A percentile compares a stretch with the other conserved stretches of the same genome.
phyloP scores from a whole-genome alignment of 2,113 vertebrate species.

The Plestiodon gilberti region DNA sequence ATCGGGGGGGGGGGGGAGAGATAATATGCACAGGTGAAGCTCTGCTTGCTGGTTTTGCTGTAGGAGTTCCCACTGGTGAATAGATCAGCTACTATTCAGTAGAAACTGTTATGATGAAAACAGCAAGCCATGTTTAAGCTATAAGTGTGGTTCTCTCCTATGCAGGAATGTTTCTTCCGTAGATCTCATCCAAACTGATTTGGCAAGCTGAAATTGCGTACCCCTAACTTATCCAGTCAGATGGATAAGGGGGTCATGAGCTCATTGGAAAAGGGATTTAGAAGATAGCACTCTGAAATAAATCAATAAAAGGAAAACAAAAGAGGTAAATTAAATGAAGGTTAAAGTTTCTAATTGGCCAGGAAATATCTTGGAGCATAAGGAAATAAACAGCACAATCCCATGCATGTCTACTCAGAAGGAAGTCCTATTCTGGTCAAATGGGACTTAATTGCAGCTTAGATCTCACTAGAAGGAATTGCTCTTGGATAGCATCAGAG shows the following conservation, averaged over 20 bases:
- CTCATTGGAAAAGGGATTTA: not conserved
- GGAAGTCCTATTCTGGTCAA: too few species aligned
- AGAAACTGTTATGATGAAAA: not conserved
- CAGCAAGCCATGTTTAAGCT: not conserved
- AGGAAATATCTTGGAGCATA: not conserved
- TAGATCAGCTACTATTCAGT: not conserved
- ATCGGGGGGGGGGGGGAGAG: fast-evolving
- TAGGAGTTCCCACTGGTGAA: not conserved
- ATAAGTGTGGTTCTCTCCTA: not conserved
- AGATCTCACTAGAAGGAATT: not conserved
- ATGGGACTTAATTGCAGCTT: too few species aligned
- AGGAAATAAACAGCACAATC: not conserved
- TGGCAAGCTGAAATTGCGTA: not conserved
- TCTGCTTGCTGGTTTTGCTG: not conserved
- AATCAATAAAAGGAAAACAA: not conserved
- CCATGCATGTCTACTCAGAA: too few species aligned
- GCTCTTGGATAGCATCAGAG: not conserved
- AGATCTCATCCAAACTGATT: not conserved
- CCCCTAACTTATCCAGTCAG: not conserved
- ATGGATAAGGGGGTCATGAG: not conserved
- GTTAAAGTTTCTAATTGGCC: not conserved
- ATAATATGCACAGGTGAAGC: not conserved
- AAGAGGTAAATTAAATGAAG: not conserved
- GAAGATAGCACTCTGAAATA: not conserved
- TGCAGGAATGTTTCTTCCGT: not conserved